phyloP scores from a whole-genome alignment of 2,113 vertebrate species.

The Misgurnus mizolepis region DNA sequence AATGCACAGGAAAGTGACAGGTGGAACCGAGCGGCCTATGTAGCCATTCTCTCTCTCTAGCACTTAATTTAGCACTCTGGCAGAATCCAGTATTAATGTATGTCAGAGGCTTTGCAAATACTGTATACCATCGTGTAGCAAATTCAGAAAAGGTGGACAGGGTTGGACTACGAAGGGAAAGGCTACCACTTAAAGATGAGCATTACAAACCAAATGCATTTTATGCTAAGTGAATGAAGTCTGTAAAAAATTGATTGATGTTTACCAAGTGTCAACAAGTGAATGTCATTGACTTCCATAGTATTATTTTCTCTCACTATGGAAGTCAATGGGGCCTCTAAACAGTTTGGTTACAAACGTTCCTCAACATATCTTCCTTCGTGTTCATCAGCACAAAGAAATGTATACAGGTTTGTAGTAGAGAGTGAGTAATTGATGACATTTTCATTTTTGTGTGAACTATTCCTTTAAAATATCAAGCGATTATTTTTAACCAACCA shows the following conservation, averaged over 20 bases:
- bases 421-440: too few species aligned
- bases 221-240: not conserved
- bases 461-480: too few species aligned
- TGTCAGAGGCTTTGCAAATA: not conserved
- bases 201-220: not conserved
- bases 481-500: too few species aligned
- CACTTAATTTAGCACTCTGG: slow-evolving; percentile 44
- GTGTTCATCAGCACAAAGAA: too few species aligned
- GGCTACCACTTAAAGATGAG: not conserved
- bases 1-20: slow-evolving; percentile 26
- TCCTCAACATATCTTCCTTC: too few species aligned
- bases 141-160: not conserved
- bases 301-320: too few species aligned
- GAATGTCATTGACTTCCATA: not conserved
- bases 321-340: too few species aligned
- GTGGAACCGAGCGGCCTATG: not conserved
- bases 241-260: not conserved
- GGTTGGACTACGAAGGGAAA: not conserved
- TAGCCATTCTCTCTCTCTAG: slow-evolving; percentile 20
- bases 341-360: too few species aligned
- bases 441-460: too few species aligned
- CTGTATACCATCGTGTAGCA: not conserved
- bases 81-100: slow-evolving; percentile 30
- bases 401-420: too few species aligned
- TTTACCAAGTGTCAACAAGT: slow-evolving; percentile 1